These are phyloP conservation scores for Podarcis cretensis DNA, from an alignment of 2,113 vertebrate genomes.

Conservation along the genomic window DNA sequence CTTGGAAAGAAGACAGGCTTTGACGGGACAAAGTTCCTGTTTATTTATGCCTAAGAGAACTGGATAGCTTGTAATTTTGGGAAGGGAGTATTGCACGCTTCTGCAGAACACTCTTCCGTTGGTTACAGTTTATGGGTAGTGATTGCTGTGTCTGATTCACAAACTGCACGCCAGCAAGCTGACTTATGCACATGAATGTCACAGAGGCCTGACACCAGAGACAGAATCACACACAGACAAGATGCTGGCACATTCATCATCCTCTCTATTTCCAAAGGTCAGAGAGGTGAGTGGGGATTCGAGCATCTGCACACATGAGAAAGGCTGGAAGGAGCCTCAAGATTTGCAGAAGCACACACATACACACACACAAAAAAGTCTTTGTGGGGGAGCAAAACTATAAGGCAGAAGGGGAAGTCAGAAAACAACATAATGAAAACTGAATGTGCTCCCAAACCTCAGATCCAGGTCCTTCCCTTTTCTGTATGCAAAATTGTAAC, in stretches of 20 bases:
- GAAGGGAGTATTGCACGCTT: slow-evolving; percentile 63
- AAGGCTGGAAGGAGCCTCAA: not conserved
- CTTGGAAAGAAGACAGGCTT: slow-evolving; percentile 56
- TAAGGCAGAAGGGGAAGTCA: not conserved
- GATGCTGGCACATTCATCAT: not conserved
- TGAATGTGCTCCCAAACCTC: not conserved
- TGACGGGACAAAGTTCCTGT: slow-evolving; percentile 68
- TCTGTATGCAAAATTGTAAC: no score
- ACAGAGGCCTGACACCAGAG: not conserved
- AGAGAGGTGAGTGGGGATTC: not conserved
- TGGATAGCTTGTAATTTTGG: slow-evolving; percentile 70
- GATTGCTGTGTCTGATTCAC: slow-evolving; percentile 53
- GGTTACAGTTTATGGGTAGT: slow-evolving; percentile 66
- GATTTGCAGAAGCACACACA: not conserved
- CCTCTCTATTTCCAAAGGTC: not conserved
- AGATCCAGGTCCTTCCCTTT: no score
- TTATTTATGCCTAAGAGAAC: slow-evolving; percentile 65
- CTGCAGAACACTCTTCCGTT: slow-evolving; percentile 64
- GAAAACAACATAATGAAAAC: not conserved
- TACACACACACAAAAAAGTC: no score
- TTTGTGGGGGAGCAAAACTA: not conserved
- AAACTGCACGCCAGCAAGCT: slow-evolving; percentile 49
- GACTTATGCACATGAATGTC: slow-evolving; percentile 18
- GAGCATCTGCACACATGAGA: not conserved
- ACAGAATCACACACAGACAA: not conserved